phyloP scores from a whole-genome alignment of 1,140 invertebrate species.

The Drosophila navojoa region DNA sequence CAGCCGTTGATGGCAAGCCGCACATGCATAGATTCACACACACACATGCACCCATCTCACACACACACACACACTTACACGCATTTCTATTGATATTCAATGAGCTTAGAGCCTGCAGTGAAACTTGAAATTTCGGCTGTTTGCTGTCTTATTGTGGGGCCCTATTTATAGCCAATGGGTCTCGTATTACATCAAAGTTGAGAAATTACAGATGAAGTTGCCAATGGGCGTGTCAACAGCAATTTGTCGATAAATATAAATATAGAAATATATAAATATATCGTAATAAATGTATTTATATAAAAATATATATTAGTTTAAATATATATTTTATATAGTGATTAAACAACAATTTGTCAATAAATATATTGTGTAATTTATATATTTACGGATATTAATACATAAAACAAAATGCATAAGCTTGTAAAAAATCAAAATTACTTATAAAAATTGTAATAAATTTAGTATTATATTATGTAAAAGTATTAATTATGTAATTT shows the following conservation, averaged over 20 bases:
- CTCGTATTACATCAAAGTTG: constrained; percentile 50
- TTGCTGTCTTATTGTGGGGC: constrained; percentile 28
- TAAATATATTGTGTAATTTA: too few species aligned
- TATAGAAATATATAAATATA: not conserved
- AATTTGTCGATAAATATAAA: constrained; percentile 49
- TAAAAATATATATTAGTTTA: not conserved
- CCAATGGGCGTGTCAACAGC: constrained; percentile 50
- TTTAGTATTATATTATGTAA: too few species aligned
- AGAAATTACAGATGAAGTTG: constrained; percentile 48
- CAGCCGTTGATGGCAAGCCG: constrained; percentile 48
- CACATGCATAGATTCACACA: constrained; percentile 17
- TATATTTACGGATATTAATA: too few species aligned
- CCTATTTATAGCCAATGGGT: constrained; percentile 36
- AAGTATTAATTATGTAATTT: too few species aligned
- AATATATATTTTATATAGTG: too few species aligned
- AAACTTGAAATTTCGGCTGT: constrained; percentile 31
- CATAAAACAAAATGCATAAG: too few species aligned
- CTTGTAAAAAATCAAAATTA: too few species aligned
- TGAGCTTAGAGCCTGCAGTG: constrained; percentile 17
- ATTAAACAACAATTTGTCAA: too few species aligned
- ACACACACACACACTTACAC: not conserved
- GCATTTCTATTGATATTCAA: not conserved
- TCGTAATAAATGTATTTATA: not conserved
- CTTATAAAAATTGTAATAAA: too few species aligned
- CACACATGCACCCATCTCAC: too few species aligned